Evolutionary conservation across 2,113 vertebrate species (phyloP).

Genomic region (Piprites chloris): DNA sequence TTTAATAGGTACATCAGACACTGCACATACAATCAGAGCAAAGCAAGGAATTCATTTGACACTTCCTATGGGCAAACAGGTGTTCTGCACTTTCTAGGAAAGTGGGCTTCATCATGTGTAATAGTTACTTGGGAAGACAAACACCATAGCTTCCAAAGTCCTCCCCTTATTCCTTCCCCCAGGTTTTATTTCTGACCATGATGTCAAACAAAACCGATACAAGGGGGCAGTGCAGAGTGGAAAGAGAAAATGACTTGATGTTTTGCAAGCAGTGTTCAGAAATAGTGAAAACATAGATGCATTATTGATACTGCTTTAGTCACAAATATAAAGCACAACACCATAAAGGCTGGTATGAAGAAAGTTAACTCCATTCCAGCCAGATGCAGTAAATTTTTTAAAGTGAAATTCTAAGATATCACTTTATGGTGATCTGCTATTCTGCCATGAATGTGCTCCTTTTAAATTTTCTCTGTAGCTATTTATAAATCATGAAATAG

Average conservation of each 20-base stretch:
- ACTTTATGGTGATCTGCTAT: not conserved
- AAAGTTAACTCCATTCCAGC: not conserved
- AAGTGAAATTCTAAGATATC: not conserved
- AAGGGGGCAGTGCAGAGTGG: not conserved
- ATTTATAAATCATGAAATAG: not conserved
- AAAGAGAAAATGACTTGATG: not conserved
- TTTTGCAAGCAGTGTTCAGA: not conserved
- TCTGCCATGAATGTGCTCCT: not conserved
- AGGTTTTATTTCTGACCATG: not conserved
- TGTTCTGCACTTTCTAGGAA: not conserved
- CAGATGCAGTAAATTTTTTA: not conserved
- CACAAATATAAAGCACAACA: not conserved
- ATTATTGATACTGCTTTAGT: not conserved
- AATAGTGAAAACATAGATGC: not conserved
- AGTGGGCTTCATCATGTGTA: not conserved
- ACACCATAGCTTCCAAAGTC: accelerated
- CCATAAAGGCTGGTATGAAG: not conserved
- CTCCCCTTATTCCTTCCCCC: not conserved
- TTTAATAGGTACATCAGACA: not conserved
- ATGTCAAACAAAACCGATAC: not conserved
- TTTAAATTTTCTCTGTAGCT: not conserved
- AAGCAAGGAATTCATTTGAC: not conserved
- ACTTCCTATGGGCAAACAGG: accelerated
- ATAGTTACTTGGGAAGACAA: not conserved
- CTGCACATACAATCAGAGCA: not conserved